These are phyloP conservation scores for Hermaeophaga mercurialis DNA, from an alignment of 2,888 invertebrate genomes.

Conservation along the genomic window DNA sequence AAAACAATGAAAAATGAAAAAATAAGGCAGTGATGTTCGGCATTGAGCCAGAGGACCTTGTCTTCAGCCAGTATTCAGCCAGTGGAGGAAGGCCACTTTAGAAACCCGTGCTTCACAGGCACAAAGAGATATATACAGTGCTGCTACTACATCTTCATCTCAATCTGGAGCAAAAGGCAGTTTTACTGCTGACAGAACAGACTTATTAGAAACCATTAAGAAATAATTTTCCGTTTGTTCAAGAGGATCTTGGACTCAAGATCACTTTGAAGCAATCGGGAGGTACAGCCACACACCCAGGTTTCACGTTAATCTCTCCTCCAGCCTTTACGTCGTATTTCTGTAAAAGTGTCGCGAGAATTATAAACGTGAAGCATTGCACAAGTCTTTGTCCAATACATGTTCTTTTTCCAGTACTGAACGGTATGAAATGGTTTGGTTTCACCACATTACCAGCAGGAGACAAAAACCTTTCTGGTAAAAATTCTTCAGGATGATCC, in stretches of 20 bases:
- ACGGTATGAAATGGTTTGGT: constrained; percentile 79
- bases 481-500: constrained; percentile 73
- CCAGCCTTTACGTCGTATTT: constrained; percentile 69
- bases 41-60: constrained; percentile 37
- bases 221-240: neutral
- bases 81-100: constrained; percentile 26
- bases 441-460: constrained; percentile 58
- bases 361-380: constrained; percentile 75
- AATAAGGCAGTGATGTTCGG: constrained; percentile 34
- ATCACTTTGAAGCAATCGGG: constrained; percentile 72
- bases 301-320: constrained; percentile 64
- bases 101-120: constrained; percentile 22
- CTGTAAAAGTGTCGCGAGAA: constrained; percentile 74
- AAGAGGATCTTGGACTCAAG: constrained; percentile 59
- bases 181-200: constrained; percentile 13
- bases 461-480: constrained; percentile 74
- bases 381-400: constrained; percentile 85
- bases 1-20: constrained; percentile 46
- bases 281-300: constrained; percentile 77
- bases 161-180: constrained; percentile 17
- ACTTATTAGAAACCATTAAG: constrained; percentile 15
- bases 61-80: constrained; percentile 32
- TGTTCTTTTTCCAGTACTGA: constrained; percentile 85
- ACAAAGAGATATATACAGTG: constrained; percentile 27
- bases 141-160: constrained; percentile 20